Base-by-base conservation (phyloP, 2,888 invertebrate genomes). In the Phlogophora meticulosa region DNA sequence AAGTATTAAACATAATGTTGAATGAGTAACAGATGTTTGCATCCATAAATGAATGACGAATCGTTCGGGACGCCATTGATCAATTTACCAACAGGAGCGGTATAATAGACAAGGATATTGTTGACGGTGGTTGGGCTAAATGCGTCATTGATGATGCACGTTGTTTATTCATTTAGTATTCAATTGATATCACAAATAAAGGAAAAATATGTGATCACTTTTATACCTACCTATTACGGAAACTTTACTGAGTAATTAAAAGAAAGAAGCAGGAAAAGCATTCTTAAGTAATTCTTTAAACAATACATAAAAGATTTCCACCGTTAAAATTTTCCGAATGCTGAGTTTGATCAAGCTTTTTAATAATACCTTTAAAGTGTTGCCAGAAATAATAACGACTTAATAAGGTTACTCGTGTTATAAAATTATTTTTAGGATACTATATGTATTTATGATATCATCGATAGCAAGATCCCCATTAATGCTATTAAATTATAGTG, bases 401-500 rank as follows among this genome's bases (percentile, higher is more conserved):
- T 46, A 34, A 40, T 36, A 52, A 45, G 38, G 24, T 36, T 51
- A 24, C 32, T 20, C 7, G 7, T 53, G 15, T 40, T 36, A 17
- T 24, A 20, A 3, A 38, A 38, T 34, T 28, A 0, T 17, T 61
- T 69, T 61, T 40, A 20, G 17, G 20, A 20, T 13, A 42, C 28
- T 10, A 49, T 51, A 49, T 9, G 52, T 45, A 38, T 38, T 38
- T 28, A 28, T 11, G 38, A 48, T 72, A 67, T 48, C 9, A 67
- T 62, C 51, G 40, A 48, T 48, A 52, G 3, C 36, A 55, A 61
- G 55, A 56, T 56, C 67, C 56, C 51, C 52, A 63, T 59, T 67
- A 75, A 46, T 22, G 11, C 34, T 42, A 61, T 72, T 55, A 48
- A 73, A 66, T 52, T 78, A 59, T 62, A 78, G 64, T 73, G 69